Base-by-base conservation (phyloP, 1,140 invertebrate genomes). In the Phocides pigmalion region DNA sequence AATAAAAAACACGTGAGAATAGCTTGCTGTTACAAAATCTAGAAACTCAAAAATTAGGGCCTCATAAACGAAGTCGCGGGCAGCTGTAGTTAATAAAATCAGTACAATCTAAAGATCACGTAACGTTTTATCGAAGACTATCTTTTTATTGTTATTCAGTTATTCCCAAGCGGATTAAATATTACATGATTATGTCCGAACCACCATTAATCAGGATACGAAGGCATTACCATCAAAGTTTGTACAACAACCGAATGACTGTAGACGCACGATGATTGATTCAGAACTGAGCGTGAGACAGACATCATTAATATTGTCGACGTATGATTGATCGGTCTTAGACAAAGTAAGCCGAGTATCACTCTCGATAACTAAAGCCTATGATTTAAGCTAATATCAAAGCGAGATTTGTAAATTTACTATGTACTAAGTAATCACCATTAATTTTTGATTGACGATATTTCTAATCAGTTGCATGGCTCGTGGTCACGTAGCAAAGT, bases 231-330 rank as follows among this genome's bases (percentile, higher is more conserved):
- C 41, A 73, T 73, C 67, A 72, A 64, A 74, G 59, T 69, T 66
- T 65, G 68, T 70, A 71, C 67, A 71, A 69, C 64, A 70, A 70
- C 71, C 68, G 53, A 77, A 72, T 64, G 72, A 78, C 67, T 72
- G 53, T 58, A 66, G 58, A 56, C 64, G 51, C 63, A 66, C 56
- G 70, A 84, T 87, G 85, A 88, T 87, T 81, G 81, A 87, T 88
- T 79, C 70, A 65, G 68, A 73, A 64, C 68, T 75, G 73, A 74
- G 75, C 72, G 53, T 42, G 59, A 66, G 75, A 71, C 83, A 79
- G 69, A 70, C 65, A 84, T 75, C 82, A 85, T 88, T 85, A 87
- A 87, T 88, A 84, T 79, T 78, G 70, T 81, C 74, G 78, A 75
- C 54, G 62, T 65, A 72, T 87, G 86, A 87, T 87, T 70, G 81